Percentiles rank a stretch among this genome's conserved stretches.
These are phyloP conservation scores for Pogonocichla stellata DNA, from an alignment of 2,113 vertebrate genomes.

Conservation along the genomic window DNA sequence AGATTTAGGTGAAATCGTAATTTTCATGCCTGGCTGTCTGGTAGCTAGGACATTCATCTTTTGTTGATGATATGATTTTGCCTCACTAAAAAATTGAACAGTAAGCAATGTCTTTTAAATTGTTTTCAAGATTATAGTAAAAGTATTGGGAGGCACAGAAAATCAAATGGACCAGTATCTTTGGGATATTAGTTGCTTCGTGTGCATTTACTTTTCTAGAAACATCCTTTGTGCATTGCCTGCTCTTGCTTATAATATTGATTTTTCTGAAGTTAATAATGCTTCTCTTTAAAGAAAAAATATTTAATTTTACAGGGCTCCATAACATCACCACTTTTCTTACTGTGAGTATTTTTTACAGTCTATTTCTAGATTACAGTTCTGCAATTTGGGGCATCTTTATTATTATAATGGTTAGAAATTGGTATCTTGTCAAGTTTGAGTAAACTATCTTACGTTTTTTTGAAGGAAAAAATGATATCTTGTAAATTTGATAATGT, in stretches of 20 bases:
- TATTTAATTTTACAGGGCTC: slow-evolving; percentile 56
- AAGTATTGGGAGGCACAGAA: not conserved
- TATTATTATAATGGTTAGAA: not conserved
- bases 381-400: not conserved
- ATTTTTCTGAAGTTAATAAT: not conserved
- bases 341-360: slow-evolving; percentile 60
- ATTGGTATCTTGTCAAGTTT: not conserved
- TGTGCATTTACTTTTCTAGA: not conserved
- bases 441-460: not conserved
- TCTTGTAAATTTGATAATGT: not conserved
- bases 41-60: not conserved
- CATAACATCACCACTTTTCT: slow-evolving; percentile 30
- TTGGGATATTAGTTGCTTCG: not conserved
- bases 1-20: not conserved
- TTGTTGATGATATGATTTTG: not conserved
- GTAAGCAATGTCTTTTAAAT: not conserved
- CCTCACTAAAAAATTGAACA: not conserved
- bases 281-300: not conserved
- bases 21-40: not conserved
- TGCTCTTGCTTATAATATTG: not conserved
- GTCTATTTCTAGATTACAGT: not conserved
- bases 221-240: not conserved
- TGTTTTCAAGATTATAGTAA: not conserved
- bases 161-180: not conserved
- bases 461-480: not conserved